Evolutionary conservation across 2,797 vertebrate genomes (phyloP).

Genomic region (Hydrophis major): DNA sequence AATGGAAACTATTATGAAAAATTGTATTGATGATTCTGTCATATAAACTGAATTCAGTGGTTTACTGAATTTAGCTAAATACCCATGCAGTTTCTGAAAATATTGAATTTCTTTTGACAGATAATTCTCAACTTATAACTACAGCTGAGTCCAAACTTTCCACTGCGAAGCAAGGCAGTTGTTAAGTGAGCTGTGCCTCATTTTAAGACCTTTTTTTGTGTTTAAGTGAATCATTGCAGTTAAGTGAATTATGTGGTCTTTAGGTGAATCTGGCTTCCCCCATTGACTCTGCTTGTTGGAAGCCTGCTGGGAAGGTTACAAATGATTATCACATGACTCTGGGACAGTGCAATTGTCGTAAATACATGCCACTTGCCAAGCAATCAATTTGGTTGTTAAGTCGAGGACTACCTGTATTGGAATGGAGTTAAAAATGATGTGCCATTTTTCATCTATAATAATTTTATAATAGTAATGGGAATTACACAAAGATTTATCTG

Average conservation of each 20-base stretch:
- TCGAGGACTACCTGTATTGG: neutral
- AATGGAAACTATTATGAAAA: neutral
- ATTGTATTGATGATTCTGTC: neutral
- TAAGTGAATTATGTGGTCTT: neutral
- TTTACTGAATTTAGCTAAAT: neutral
- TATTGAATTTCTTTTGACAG: neutral
- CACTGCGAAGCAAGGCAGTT: neutral
- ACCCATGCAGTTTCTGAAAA: neutral
- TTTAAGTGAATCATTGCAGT: neutral
- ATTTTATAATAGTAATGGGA: neutral
- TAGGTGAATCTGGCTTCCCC: neutral
- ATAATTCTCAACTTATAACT: neutral
- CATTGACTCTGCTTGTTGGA: neutral
- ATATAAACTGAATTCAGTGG: neutral
- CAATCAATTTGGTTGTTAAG: neutral
- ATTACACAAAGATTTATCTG: neutral
- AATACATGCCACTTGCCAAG: neutral
- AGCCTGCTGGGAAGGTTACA: neutral
- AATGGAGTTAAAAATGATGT: neutral
- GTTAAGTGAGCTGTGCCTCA: neutral
- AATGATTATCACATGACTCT: neutral
- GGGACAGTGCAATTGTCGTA: neutral
- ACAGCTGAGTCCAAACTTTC: neutral
- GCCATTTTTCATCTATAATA: neutral
- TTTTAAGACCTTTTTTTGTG: neutral